phyloP scores from a whole-genome alignment of 2,797 vertebrate species.

The Helarctos malayanus region DNA sequence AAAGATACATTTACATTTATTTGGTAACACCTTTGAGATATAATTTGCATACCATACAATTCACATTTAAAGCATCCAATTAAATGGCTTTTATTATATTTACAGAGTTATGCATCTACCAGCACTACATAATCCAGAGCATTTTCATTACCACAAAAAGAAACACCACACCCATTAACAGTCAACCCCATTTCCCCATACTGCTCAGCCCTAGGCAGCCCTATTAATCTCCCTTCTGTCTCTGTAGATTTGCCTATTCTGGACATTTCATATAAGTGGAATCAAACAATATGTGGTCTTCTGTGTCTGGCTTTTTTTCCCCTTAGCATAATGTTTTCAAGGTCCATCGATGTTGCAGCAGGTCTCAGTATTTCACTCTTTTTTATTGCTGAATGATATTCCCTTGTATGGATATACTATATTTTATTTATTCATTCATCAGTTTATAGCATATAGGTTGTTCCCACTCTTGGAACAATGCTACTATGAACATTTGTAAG shows the following conservation, averaged over 20 bases:
- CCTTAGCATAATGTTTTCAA: neutral
- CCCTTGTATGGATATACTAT: neutral
- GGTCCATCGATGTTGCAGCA: neutral
- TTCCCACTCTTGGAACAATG: neutral
- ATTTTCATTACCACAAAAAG: neutral
- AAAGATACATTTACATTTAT: neutral
- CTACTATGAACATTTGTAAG: neutral
- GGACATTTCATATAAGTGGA: neutral
- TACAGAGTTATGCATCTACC: neutral
- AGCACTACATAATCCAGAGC: neutral
- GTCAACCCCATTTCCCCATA: neutral
- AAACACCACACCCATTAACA: neutral
- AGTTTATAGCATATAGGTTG: neutral
- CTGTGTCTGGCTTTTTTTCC: neutral
- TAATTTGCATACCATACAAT: neutral
- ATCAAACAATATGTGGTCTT: neutral
- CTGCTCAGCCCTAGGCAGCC: neutral
- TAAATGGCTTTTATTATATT: neutral
- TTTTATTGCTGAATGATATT: neutral
- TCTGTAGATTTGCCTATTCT: neutral
- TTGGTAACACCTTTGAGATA: neutral
- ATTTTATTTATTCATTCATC: neutral
- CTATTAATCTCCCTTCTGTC: neutral
- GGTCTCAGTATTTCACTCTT: neutral
- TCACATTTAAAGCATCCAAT: neutral